Evolutionary conservation across 2,888 invertebrate genomes (phyloP), one percentile per base, ranked within the genome.

Genomic region (Drosophila diplacantha): DNA sequence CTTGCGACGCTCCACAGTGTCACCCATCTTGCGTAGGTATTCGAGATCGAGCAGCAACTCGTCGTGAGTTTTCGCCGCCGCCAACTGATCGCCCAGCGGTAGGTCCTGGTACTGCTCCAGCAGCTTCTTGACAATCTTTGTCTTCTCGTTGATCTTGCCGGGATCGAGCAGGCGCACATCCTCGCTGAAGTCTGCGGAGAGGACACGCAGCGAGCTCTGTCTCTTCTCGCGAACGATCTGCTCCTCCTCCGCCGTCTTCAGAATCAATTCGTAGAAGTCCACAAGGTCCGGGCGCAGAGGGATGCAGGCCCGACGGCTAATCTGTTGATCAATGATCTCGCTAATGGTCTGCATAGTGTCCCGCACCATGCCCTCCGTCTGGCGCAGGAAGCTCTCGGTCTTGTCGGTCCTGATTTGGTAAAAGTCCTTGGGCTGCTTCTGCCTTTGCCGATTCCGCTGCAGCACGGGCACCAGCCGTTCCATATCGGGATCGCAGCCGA

Each of bases 251-350:
- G 74, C 74, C 0, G 77, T 73, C 24, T 67, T 67, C 1, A 87
- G 32, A 1, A 88, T 85, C 4, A 79, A 47, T 9, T 85, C 75
- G 54, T 88, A 88, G 60, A 88, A 88, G 0, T 80, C 67, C 24
- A 76, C 60, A 1, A 88, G 71, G 60, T 87, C 85, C 0, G 84
- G 73, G 0, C 85, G 71, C 5, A 88, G 50, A 0, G 85, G 83
- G 6, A 88, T 69, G 49, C 89, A 88, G 0, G 85, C 66, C 2
- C 82, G 72, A 0, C 79, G 59, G 2, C 77, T 75, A 14, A 87
- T 75, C 56, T 88, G 85, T 14, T 84, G 81, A 4, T 88, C 87
- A 22, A 88, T 85, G 3, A 89, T 84, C 0, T 72, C 68, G 37
- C 84, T 87, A 4, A 88, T 80, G 2, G 83, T 74, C 3, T 74